Evolutionary conservation across 2,888 invertebrate genomes (phyloP), one percentile per base, ranked within the genome.

Genomic region (Scrobipalpa costella): DNA sequence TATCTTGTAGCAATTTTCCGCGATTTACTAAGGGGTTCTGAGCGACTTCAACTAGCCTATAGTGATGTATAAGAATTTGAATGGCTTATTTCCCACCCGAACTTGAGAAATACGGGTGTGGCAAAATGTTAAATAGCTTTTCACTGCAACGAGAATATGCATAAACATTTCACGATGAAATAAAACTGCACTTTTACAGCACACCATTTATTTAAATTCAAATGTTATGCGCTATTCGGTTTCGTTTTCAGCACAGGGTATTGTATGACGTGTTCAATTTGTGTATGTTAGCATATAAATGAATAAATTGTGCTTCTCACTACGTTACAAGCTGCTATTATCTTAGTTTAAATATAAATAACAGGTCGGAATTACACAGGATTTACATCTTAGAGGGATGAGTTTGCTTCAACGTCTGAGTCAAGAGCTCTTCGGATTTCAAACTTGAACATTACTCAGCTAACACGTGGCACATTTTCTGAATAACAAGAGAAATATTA

Each of bases 121-220:
- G 15, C 44, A 44, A 13, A 40, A 13, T 40, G 40, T 40, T n/a
- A n/a, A 36, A 9, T 7, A 44, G 44, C 44, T 44, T 44, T n/a
- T 44, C 44, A 6, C 44, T 44, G 6, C n/a, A 44, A 44, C 44
- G 44, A 44, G 44, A 44, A 9, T 15, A 44, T 44, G 44, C 44
- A 44, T 44, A 44, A 44, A 44, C 44, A 44, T 44, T 44, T 44
- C 44, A 44, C 44, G 44, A 44, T 44, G 44, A 44, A 15, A 15
- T 44, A 44, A 44, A 44, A 44, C n/a, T 44, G 44, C 44, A 44
- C n/a, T 44, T 44, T 44, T 44, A 44, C 44, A 44, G 15, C 44
- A 44, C 44, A n/a, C 6, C 44, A 15, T 44, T 44, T 44, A 44
- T 44, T 44, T 44, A 44, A 44, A 44, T 44, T 44, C 44, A 44